Evolutionary conservation across 2,113 vertebrate species (phyloP).

Genomic region (Lophura nycthemera): DNA sequence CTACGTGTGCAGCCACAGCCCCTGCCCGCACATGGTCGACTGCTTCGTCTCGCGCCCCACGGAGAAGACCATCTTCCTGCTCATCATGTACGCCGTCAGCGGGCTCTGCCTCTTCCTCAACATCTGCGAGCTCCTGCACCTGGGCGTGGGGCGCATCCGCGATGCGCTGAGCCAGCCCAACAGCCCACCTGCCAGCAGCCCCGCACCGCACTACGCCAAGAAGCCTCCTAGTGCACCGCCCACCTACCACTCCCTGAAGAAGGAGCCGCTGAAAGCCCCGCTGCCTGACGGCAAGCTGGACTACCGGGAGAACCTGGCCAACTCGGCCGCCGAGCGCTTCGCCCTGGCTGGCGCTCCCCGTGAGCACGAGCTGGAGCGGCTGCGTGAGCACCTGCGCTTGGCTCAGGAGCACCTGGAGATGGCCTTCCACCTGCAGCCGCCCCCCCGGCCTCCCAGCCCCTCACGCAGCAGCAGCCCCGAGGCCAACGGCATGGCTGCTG

Average conservation of each 20-base stretch:
- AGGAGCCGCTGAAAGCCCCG: constrained; percentile 70
- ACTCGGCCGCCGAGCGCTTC: constrained; percentile 69
- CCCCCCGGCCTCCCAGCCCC: constrained; percentile 65
- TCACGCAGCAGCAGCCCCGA: constrained; percentile 86
- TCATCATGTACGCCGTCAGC: constrained; percentile 89
- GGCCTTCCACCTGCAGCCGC: constrained; percentile 81
- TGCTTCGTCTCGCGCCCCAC: constrained; percentile 92
- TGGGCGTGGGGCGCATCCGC: constrained; percentile 82
- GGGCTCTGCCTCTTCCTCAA: constrained; percentile 88
- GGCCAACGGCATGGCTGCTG: constrained; percentile 79
- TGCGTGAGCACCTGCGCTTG: constrained; percentile 84
- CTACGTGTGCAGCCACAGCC: constrained; percentile 84
- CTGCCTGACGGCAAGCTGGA: constrained; percentile 62
- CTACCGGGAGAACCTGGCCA: constrained; percentile 74
- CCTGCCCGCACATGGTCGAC: constrained; percentile 88
- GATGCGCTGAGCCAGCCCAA: constrained; percentile 77
- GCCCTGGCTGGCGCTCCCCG: constrained; percentile 60
- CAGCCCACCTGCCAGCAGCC: neutral
- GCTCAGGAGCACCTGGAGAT: constrained; percentile 89
- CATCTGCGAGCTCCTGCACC: constrained; percentile 84
- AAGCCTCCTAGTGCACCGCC: constrained; percentile 79
- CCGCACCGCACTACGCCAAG: neutral
- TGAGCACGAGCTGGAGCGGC: constrained; percentile 75
- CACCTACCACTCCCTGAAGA: constrained; percentile 84
- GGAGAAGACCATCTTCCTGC: constrained; percentile 90